Base-by-base conservation (phyloP, 2,113 vertebrate genomes). In the Piaya cayana region DNA sequence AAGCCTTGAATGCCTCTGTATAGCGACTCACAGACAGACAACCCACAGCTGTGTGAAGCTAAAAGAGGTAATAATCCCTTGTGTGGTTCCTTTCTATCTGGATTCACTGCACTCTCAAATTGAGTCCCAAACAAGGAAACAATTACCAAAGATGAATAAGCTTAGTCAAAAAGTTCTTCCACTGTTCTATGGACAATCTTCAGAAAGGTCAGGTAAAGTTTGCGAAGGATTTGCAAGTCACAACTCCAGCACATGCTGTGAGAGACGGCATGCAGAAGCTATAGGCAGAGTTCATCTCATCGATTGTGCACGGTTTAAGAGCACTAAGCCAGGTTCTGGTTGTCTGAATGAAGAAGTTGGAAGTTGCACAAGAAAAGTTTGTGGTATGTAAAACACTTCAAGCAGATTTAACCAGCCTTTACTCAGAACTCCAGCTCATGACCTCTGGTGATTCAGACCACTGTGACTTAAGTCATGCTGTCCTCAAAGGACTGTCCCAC, bases 231-330 rank as follows among this genome's bases (percentile, higher is more conserved):
- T 93, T 88, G 64, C 20, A 84, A 88, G 42, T 58, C 71, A 29
- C 13, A 77, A 53, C 37, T 87, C 74, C 23, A 22, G 71, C 78
- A 78, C 75, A 75, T 91, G 83, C 88, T 93, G 75, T 59, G 82
- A 85, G 63, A 89, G 63, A 56, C 64, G 0, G 0, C 1, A 1
- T 6, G 78, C 71, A 52, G 59, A 55, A 69, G 74, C 60, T 14
- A 29, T 5, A 7, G 58, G 58, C 82, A 75, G 58, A 94, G 80
- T 30, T 67, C 6, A 70, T 49, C 80, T 86, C 77, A 19, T 1
- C 2, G 2, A 39, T 45, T 42, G 52, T 42, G 29, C 47, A n/a
- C 12, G 2, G 32, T 27, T 29, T 16, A 64, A 27, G 34, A 90
- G 78, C 65, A 88, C 79, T 76, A 42, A 78, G 49, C 23, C 60